Evolutionary conservation across 2,113 vertebrate species (phyloP).

Genomic region (Plecotus auritus): DNA sequence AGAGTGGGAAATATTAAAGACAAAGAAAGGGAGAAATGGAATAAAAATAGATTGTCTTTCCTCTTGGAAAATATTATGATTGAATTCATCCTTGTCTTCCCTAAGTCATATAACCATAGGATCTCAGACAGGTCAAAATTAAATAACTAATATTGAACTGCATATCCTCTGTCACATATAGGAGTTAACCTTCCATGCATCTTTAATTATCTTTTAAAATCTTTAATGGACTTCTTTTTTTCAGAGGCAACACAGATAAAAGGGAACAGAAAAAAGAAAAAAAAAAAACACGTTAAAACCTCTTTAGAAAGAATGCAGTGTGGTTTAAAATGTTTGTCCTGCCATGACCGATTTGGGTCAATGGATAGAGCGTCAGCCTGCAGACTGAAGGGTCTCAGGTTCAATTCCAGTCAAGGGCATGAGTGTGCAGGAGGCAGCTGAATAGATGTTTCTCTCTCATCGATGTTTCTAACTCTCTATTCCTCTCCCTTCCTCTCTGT

Average conservation of each 20-base stretch:
- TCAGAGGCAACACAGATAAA: not conserved
- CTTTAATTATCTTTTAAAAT: slow-evolving; percentile 25
- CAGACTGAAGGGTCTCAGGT: too few relatives aligned
- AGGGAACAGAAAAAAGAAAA: not conserved
- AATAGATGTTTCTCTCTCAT: too few relatives aligned
- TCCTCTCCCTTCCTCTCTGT: too few relatives aligned
- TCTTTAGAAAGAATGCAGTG: not conserved
- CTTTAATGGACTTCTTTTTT: not conserved
- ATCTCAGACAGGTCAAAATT: not conserved
- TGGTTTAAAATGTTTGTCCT: not conserved
- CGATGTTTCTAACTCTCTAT: too few relatives aligned
- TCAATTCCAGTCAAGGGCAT: too few relatives aligned
- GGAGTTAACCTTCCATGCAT: not conserved
- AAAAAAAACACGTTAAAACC: not conserved
- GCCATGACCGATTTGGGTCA: too few relatives aligned
- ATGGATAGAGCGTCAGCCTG: too few relatives aligned
- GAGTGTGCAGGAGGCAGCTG: too few relatives aligned
- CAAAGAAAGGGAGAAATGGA: not conserved
- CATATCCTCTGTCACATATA: not conserved
- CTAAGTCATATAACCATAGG: not conserved
- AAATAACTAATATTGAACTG: not conserved
- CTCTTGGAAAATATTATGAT: not conserved
- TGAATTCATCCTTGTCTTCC: not conserved
- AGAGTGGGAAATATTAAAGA: not conserved
- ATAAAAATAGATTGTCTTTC: not conserved